These are phyloP conservation scores for Penaeus vannamei DNA, from an alignment of 1,140 invertebrate genomes.

Conservation along the genomic window DNA sequence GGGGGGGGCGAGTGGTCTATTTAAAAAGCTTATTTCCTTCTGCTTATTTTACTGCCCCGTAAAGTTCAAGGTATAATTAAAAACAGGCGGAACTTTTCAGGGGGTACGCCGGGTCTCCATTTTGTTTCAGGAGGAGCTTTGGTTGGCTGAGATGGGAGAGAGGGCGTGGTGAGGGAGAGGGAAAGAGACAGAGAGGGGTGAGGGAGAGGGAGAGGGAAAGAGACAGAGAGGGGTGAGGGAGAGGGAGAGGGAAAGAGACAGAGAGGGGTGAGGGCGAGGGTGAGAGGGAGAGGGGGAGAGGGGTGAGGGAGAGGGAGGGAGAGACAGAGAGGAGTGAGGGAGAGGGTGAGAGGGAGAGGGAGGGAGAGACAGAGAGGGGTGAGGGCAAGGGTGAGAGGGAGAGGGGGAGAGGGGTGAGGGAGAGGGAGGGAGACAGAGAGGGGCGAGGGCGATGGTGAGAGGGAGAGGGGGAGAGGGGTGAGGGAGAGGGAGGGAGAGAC, in stretches of 20 bases:
- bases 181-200: background rate
- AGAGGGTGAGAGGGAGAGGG: background rate
- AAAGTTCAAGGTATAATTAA: no score
- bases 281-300: background rate
- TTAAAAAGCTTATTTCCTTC: no score
- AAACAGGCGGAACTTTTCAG: no score
- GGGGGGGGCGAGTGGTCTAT: no score
- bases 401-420: conserved; percentile 8
- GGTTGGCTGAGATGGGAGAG: no score
- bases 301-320: background rate
- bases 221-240: background rate
- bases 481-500: background rate
- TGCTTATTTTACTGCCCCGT: no score
- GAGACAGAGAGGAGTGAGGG: conserved; percentile 1
- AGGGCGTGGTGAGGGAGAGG: background rate
- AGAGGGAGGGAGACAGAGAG: background rate
- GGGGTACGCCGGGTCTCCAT: no score
- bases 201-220: no score
- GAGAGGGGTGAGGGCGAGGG: background rate
- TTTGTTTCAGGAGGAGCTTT: no score
- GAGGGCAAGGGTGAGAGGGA: conserved; percentile 1
- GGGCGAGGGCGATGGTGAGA: background rate
- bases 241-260: background rate
- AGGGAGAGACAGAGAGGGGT: background rate
- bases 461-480: background rate